Evolutionary conservation across 1,140 invertebrate species (phyloP).

Genomic region (Yoshiicerus persimilis): DNA sequence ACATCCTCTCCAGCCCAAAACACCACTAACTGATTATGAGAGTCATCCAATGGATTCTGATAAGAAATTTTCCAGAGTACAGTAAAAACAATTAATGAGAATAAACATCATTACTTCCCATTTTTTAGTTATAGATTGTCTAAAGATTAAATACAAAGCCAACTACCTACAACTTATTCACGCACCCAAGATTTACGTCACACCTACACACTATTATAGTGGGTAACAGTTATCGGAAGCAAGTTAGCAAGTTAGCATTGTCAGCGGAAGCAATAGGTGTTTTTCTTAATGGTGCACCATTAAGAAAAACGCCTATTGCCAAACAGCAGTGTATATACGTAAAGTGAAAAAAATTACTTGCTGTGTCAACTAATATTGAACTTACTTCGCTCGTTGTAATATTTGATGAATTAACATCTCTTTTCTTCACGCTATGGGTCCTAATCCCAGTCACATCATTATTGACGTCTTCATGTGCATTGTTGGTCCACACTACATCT

Average conservation of each 20-base stretch:
- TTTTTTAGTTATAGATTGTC: too few species aligned
- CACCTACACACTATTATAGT: not conserved
- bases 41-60: conserved; percentile 69
- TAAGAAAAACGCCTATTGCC: too few species aligned
- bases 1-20: conserved; percentile 87
- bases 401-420: not conserved
- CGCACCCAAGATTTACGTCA: too few species aligned
- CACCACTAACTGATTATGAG: conserved; percentile 82
- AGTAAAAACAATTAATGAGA: not conserved
- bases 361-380: not conserved
- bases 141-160: too few species aligned
- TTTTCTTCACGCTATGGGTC: not conserved
- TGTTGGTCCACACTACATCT: not conserved
- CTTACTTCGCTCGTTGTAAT: not conserved
- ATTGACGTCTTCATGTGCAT: too few species aligned
- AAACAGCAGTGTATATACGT: too few species aligned
- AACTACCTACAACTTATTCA: too few species aligned
- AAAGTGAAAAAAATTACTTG: not conserved
- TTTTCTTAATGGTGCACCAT: not conserved
- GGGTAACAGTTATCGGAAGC: too few species aligned
- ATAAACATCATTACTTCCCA: not conserved
- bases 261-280: too few species aligned
- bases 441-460: not conserved
- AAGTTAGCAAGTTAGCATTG: too few species aligned
- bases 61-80: too few species aligned